phyloP scores from a whole-genome alignment of 2,888 invertebrate genomes.

The Drosophila villosipedis region DNA sequence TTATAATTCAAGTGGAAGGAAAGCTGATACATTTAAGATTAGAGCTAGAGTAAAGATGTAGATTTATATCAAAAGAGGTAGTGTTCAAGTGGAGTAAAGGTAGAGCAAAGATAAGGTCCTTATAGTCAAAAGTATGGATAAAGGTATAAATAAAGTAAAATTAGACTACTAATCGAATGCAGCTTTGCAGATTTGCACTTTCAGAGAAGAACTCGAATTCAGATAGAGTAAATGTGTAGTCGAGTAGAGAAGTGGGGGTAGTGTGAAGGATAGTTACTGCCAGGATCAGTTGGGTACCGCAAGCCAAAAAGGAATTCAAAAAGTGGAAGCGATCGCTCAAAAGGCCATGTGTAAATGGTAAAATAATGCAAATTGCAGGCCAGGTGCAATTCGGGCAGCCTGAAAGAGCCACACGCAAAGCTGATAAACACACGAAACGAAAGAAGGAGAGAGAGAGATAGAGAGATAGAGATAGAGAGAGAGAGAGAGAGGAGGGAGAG shows the following conservation, averaged over 20 bases:
- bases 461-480: not conserved
- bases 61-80: not conserved
- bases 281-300: slow-evolving; percentile 26
- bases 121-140: not conserved
- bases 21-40: not conserved
- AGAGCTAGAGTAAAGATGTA: not conserved
- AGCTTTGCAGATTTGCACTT: not conserved
- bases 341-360: slow-evolving; percentile 65
- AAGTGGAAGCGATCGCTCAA: slow-evolving; percentile 8
- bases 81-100: not conserved
- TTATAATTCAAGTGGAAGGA: not conserved
- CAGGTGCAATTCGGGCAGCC: slow-evolving; percentile 78
- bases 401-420: slow-evolving; percentile 55
- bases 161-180: not conserved
- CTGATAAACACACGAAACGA: slow-evolving; percentile 54
- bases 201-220: not conserved
- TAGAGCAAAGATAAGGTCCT: not conserved
- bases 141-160: not conserved
- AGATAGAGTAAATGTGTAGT: not conserved
- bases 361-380: slow-evolving; percentile 79
- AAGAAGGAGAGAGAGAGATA: not conserved
- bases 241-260: not conserved
- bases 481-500: not conserved
- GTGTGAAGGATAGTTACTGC: not conserved
- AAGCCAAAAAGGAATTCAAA: slow-evolving; percentile 7